These are phyloP conservation scores for Microctenopoma stevenorrisi DNA, from an alignment of 2,797 vertebrate species.

Conservation along the genomic window DNA sequence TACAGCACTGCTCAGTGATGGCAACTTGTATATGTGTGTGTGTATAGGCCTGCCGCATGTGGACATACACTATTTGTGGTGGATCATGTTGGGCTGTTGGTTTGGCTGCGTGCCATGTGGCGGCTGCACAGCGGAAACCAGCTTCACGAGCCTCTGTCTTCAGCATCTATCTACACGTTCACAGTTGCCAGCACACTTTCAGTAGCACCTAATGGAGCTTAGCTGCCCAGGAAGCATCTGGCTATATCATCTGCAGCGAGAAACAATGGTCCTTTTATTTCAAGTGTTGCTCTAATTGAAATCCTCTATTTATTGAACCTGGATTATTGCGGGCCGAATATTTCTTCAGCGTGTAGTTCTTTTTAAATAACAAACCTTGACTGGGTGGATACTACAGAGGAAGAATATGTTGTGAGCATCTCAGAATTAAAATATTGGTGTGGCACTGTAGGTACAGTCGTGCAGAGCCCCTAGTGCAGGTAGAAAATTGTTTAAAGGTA, in stretches of 20 bases:
- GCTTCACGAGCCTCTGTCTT: constrained; percentile 37
- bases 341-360: constrained; percentile 53
- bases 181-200: constrained; percentile 51
- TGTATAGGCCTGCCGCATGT: constrained; percentile 9
- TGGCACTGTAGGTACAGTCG: constrained; percentile 27
- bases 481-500: too few species aligned
- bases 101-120: constrained; percentile 50
- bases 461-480: constrained; percentile 9
- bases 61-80: constrained; percentile 41
- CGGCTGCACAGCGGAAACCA: constrained; percentile 24
- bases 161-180: constrained; percentile 50
- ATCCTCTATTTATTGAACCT: constrained; percentile 67
- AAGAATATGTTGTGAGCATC: constrained; percentile 13
- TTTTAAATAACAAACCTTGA: constrained; percentile 61
- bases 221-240: constrained; percentile 39
- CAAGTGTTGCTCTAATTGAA: constrained; percentile 66
- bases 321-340: constrained; percentile 51
- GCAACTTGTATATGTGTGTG: constrained; percentile 31
- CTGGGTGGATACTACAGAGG: constrained; percentile 18
- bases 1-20: constrained; percentile 42
- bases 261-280: constrained; percentile 53
- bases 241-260: constrained; percentile 36
- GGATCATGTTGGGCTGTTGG: constrained; percentile 39
- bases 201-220: constrained; percentile 61
- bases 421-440: constrained; percentile 46